Evolutionary conservation across 2,888 invertebrate genomes (phyloP), one percentile per base, ranked within the genome.

Genomic region (Theodoxus fluviatilis): DNA sequence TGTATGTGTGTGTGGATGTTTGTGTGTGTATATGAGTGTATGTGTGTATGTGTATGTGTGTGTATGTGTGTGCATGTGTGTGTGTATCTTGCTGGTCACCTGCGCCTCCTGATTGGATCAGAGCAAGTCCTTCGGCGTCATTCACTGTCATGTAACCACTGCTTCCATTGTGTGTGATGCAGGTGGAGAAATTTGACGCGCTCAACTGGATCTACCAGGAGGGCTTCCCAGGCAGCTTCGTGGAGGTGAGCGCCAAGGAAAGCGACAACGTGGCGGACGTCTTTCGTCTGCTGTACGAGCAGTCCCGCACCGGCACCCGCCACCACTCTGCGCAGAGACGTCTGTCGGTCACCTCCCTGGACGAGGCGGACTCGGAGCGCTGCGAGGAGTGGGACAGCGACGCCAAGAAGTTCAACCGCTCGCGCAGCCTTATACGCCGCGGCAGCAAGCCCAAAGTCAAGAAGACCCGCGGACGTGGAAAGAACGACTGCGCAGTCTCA

Each of bases 201-300:
- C 91, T 92, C 74, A 93, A 93, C 84, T 94, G 88, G 94, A 90
- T 93, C 25, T 84, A 87, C 82, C 73, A 84, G 79, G 74, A 83
- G 65, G 74, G 85, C 76, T 74, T 86, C 77, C 77, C 85, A 70
- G 76, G 93, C 92, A 86, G 93, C 92, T 86, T 94, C 93, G 64
- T 87, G 9, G 87, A 87, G 73, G 85, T 83, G 4, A 88, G 87
- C 1, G 87, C 88, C n/a, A 87, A 87, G 72, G 83, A 81, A 47
- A 93, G 93, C 85, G 90, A 91, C 82, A 93, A 92, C 85, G 91
- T 94, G 75, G 91, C 91, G 80, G 94, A 94, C 78, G 91, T 94
- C 71, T 95, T 95, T 88, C 91, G 93, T 82, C 91, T 92, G 71
- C 91, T 95, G 84, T 90, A 94, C 74, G 91, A 92, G 49, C 89